These are phyloP conservation scores for Eospalax fontanierii DNA, from an alignment of 2,797 vertebrate species.

Conservation along the genomic window DNA sequence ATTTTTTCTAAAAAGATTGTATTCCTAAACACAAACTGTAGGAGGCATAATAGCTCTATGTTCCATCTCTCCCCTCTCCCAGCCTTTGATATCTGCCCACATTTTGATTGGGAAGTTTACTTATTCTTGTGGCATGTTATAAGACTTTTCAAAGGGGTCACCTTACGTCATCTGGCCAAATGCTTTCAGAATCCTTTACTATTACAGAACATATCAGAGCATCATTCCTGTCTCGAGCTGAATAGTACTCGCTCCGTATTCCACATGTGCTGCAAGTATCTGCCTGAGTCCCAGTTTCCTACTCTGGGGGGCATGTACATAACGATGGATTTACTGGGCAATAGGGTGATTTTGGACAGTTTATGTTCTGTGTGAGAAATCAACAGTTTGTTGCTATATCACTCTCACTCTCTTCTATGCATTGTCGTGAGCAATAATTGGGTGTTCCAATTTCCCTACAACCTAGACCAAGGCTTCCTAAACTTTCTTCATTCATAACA, in stretches of 20 bases:
- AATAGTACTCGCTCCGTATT: background rate
- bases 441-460: background rate
- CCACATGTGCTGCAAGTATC: background rate
- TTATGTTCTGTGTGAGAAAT: background rate
- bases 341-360: background rate
- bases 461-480: background rate
- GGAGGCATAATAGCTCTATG: background rate
- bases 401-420: background rate
- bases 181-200: background rate
- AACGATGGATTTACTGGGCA: background rate
- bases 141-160: background rate
- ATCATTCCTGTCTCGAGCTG: background rate
- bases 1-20: background rate
- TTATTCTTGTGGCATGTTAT: background rate
- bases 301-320: background rate
- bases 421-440: background rate
- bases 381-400: background rate
- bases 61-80: too few relatives aligned
- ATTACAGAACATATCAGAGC: background rate
- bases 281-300: background rate
- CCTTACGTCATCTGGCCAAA: background rate
- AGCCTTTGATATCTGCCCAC: background rate
- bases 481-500: background rate
- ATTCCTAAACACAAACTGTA: background rate
- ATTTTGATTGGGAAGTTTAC: background rate